These are phyloP conservation scores for Xestoiulus laeticollis DNA, from an alignment of 2,888 invertebrate genomes.

Conservation along the genomic window DNA sequence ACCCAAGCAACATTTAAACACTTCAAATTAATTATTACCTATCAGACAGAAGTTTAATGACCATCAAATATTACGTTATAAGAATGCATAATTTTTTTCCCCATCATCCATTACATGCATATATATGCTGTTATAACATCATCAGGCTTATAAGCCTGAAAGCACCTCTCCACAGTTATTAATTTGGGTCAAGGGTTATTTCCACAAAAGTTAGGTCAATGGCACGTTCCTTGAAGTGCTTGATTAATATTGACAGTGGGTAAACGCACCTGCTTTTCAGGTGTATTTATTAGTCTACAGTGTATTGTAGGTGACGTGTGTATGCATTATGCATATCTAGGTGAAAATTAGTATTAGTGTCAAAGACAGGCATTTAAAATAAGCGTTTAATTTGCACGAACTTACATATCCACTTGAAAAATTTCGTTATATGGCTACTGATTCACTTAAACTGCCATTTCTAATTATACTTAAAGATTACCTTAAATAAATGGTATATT, in stretches of 20 bases:
- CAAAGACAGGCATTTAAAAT: background rate
- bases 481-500: too few relatives aligned
- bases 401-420: too few relatives aligned
- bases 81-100: background rate
- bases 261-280: background rate
- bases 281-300: background rate
- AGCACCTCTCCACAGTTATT: background rate
- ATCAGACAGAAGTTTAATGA: background rate
- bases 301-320: background rate
- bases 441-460: too few relatives aligned
- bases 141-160: background rate
- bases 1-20: background rate
- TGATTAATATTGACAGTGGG: constrained; percentile 26
- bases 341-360: constrained; percentile 15
- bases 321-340: constrained; percentile 19
- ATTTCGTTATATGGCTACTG: too few relatives aligned
- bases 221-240: constrained; percentile 16
- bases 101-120: background rate
- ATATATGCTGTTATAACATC: too few relatives aligned
- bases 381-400: too few relatives aligned
- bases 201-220: constrained; percentile 14
- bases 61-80: background rate
- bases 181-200: constrained; percentile 8
- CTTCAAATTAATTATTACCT: background rate
- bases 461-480: too few relatives aligned